Evolutionary conservation across 2,888 invertebrate genomes (phyloP), one percentile per base, ranked within the genome.

Genomic region (Cataglyphis albicans): DNA sequence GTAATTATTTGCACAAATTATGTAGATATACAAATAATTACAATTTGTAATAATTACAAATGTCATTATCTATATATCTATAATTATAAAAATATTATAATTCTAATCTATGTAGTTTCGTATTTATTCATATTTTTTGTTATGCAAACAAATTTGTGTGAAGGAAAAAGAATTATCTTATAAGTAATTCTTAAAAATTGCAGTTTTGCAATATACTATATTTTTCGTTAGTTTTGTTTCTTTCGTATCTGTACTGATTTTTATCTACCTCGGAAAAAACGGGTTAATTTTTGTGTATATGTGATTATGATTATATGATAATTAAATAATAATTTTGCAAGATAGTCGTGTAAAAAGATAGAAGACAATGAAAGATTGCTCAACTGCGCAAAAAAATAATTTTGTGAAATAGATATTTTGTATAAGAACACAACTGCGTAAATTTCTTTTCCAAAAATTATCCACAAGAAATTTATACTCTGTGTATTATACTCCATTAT

Each of bases 281-380:
- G 3, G n/a, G 15, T 41, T 29, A 18, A 29, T 29, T n/a, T 15
- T 61, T n/a, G n/a, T 15, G 7, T 35, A n/a, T 63, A 32, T 63
- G n/a, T 44, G 25, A 38, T 41, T 41, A 72, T 32, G 25, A 38
- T 41, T 41, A 72, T 32, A n/a, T 41, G 59, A 74, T 61, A 61
- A 12, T 57, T 74, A 29, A 73, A 25, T 18, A 74, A 72, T 72
- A 57, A 44, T 29, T n/a, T 55, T 55, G 18, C 3, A 4, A 70
- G 15, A 41, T 73, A 73, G n/a, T 29, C 59, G 6, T 70, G 21
- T 35, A 55, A 73, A 12, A 18, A 72, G 25, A 41, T 3, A 10
- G 29, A 48, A 59, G 38, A 25, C 57, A 73, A 59, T 25, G 38
- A 72, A n/a, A 74, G 32, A 74, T 44, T 44, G 29, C 15, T 74